Evolutionary conservation across 2,797 vertebrate species (phyloP).

Genomic region (Jordanella pulchra): DNA sequence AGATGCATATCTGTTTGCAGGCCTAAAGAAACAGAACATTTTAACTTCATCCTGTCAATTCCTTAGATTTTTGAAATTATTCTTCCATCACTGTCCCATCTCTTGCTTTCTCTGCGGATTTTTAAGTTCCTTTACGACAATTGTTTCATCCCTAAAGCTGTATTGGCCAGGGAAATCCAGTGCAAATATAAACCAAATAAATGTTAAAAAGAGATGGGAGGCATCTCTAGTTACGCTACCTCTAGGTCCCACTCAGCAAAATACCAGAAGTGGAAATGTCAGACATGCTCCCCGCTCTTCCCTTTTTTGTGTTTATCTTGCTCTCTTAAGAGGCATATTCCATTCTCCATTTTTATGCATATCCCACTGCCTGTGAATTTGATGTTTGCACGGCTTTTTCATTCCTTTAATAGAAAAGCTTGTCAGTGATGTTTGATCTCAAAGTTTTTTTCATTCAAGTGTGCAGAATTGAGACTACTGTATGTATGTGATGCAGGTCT

Average conservation of each 20-base stretch:
- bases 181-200: conserved; percentile 53
- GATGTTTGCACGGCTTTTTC: conserved; percentile 55
- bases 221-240: conserved; percentile 44
- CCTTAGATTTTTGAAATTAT: conserved; percentile 35
- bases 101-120: conserved; percentile 26
- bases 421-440: conserved; percentile 63
- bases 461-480: conserved; percentile 21
- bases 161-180: conserved; percentile 42
- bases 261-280: conserved; percentile 53
- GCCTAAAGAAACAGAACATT: conserved; percentile 29
- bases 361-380: conserved; percentile 31
- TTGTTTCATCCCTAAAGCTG: conserved; percentile 16
- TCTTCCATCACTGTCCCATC: conserved; percentile 38
- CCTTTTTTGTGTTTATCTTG: conserved; percentile 24
- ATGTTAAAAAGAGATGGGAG: conserved; percentile 29
- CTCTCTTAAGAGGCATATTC: conserved; percentile 40
- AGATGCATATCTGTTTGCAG: conserved; percentile 18
- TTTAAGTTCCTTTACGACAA: conserved; percentile 34
- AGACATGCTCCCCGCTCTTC: conserved; percentile 44
- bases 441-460: conserved; percentile 55
- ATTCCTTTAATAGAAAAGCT: conserved; percentile 58
- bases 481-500: neutral
- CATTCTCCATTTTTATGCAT: conserved; percentile 4
- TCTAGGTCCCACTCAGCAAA: conserved; percentile 44
- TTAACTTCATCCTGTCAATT: conserved; percentile 34